Evolutionary conservation across 2,888 invertebrate species (phyloP), one percentile per base, ranked within the genome.

Genomic region (Seira ritae): DNA sequence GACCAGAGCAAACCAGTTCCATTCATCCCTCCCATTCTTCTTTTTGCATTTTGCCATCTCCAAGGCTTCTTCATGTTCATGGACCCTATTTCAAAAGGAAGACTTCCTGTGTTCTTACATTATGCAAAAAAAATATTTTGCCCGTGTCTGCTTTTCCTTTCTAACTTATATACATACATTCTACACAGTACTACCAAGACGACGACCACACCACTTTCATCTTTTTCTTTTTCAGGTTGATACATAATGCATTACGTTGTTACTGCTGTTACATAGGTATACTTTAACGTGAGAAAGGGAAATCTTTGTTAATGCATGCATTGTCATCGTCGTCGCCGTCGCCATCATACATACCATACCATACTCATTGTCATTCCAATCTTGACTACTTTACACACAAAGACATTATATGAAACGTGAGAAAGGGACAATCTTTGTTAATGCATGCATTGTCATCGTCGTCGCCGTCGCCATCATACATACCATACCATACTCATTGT

Each of bases 271-370:
- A 42, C 12, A 42, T 55, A 55, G 55, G 55, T 55, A 55, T 17
- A 55, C 3, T 1, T 17, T 55, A 55, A 55, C 15, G 55, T 55
- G 55, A 31, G 31, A 31, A 31, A 31, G 31, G 55, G 15, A 55
- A 55, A 17, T 55, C 55, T 55, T 55, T 55, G 55, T 55, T 12
- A 55, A 55, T 31, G 31, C 31, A 31, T 55, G 55, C 55, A 55
- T 55, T 55, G 55, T 68, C 73, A 55, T 67, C 73, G 55, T 73
- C 66, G 71, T 60, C 68, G 55, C 60, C 68, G 22, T 69, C n/a
- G n/a, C n/a, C n/a, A n/a, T n/a, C n/a, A n/a, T 42, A 42, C 42
- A 42, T 8, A 42, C 42, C 12, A 42, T n/a, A n/a, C n/a, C 66
- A 60, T 42, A 46, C 55, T 10, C 71, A 50, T 22, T 19, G 42